Evolutionary conservation across 2,113 vertebrate species (phyloP), one percentile per base, ranked within the genome.

Genomic region (Pseudopipra pipra): DNA sequence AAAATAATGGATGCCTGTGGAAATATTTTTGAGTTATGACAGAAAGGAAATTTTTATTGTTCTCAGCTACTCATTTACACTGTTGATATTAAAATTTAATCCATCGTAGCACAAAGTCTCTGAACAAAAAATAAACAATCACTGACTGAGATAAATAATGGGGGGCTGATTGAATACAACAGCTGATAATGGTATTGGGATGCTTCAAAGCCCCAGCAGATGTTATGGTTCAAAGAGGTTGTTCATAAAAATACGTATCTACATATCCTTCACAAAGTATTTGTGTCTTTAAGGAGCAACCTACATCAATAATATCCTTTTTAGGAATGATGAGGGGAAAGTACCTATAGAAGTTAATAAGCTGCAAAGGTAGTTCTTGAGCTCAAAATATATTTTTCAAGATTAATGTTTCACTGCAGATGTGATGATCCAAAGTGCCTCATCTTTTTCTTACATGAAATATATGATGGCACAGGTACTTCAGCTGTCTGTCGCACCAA

Each of bases 11-110:
- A 94, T 94, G 91, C 58, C 79, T 77, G 58, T 86, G 89, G 83
- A 94, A 96, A 95, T 83, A 93, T 59, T 74, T 96, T 78, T 96
- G 76, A 95, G 71, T 97, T 96, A 92, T 61, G 63, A 93, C 85
- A 74, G 47, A 80, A 90, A 88, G 33, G 41, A 92, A 87, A 59
- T 59, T 68, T 82, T 89, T 89, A 89, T 81, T 87, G 68, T 66
- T 55, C 75, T 79, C 85, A 74, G 80, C 63, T 87, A 47, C 49
- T 90, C 43, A 87, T 93, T 91, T 76, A 49, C 82, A 91, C n/a
- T 77, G 39, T 86, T 95, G 80, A 84, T 87, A 87, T 33, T 52
- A 84, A 85, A 88, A 92, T 67, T 87, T 74, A 52, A 91, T 70
- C 72, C 55, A 70, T 37, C 27, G 81, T 68, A 78, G 21, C 30